Evolutionary conservation across 2,113 vertebrate genomes (phyloP), one percentile per base, ranked within the genome.

Genomic region (Xenus cinereus): DNA sequence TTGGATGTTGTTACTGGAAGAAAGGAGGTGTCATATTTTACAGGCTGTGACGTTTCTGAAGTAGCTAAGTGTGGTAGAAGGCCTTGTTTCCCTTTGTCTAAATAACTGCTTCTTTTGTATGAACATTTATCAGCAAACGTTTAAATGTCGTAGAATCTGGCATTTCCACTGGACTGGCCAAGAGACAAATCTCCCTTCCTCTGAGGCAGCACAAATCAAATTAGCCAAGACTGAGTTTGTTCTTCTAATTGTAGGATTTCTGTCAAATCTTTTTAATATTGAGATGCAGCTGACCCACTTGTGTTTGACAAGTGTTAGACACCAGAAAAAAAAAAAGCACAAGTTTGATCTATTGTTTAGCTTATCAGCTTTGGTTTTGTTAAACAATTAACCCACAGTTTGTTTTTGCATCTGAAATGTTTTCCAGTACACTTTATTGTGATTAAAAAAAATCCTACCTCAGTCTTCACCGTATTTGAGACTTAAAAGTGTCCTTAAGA

Each of bases 121-220:
- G 72, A 77, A 35, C 1, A 0, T 72, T 35, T 48, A 67, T 85
- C 32, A n/a, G 88, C 59, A 56, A 77, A 50, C 1, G 11, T 43
- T 83, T 77, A 33, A 63, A 33, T 66, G 71, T 45, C 3, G 5
- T 13, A 17, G 41, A 88, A 77, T 45, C 68, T 92, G 85, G 27
- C 43, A 48, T 92, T 93, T 90, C 79, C 83, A 67, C 30, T 43
- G 76, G 35, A 19, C 48, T 72, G 84, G 69, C 69, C 89, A 89
- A 64, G 66, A 89, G 45, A 84, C 75, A 71, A 35, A 78, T 81
- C 60, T 74, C 82, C 56, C 46, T 76, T 96, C 62, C 50, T 90
- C 46, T 71, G 93, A 88, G 82, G 90, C 93, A 84, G 79, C 73
- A 80, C 90, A 96, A 94, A 94, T 96, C 76, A 88, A 87, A 95